Base-by-base conservation (phyloP, 23 tunicate genomes). In the Aplidium turbinatum region DNA sequence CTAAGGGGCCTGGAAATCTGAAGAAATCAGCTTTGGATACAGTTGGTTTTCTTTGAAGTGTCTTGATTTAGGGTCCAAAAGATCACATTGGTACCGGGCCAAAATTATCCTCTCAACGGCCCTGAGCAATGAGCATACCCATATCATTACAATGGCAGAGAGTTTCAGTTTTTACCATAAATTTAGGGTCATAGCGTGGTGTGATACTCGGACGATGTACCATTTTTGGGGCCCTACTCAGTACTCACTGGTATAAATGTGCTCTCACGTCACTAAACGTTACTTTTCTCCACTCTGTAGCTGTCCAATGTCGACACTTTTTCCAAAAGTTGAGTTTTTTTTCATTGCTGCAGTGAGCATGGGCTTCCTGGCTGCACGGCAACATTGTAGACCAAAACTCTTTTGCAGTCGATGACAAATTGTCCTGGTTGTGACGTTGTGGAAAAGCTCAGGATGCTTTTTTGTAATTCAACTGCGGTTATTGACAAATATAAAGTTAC, bases 311-410 rank as follows among this genome's bases (percentile, higher is more conserved):
- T 35, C 51, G 27, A 66, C 38, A 66, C 38, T 39, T 66, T 7
- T 66, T 66, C 51, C 72, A 35, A 66, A 66, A 66, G 19, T 38
- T 66, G 72, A 66, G 72, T 38, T 51, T 66, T 66, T 66, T 51
- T 66, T 66, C 72, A 35, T 38, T 38, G 72, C 51, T 36, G 30
- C 22, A 36, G 51, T 66, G 52, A 66, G 72, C 72, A 66, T 66
- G 72, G 50, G 50, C 38, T 66, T 66, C 51, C 38, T 35, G 51
- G 51, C 72, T 66, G 72, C 72, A 66, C 72, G 72, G 72, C 72
- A 51, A 66, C 72, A 66, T 18, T 24, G 72, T 24, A 66, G 50
- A 16, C 51, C 51, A 66, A 35, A 51, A 39, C 38, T 51, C 30
- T 61, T 66, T 21, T 66, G 72, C 50, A 66, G 72, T 66, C 72